phyloP scores from a whole-genome alignment of 2,888 invertebrate species.

The Chrysolina americana region DNA sequence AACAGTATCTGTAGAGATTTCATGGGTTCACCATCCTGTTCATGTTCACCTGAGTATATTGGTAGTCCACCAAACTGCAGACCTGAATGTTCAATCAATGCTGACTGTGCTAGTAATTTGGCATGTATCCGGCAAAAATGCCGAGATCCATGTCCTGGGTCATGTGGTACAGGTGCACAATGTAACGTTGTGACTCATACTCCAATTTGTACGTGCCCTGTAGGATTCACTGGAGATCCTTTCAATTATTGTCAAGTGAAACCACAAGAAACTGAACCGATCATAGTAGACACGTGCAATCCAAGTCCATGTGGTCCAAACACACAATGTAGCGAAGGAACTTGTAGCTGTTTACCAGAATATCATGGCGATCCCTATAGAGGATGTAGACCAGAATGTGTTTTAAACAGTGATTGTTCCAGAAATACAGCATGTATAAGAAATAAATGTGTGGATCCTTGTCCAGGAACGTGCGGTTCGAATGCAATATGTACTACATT shows the following conservation, averaged over 20 bases:
- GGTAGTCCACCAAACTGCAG: constrained; percentile 85
- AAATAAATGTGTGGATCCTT: constrained; percentile 83
- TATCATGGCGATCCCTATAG: constrained; percentile 83
- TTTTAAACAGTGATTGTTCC: constrained; percentile 82
- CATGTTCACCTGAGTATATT: constrained; percentile 79
- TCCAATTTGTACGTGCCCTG: constrained; percentile 82
- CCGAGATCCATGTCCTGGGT: constrained; percentile 83
- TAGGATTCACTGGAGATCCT: constrained; percentile 83
- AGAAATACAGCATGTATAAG: constrained; percentile 79
- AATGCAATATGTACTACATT: constrained; percentile 72
- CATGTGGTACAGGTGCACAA: constrained; percentile 81
- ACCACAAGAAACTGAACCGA: constrained; percentile 69
- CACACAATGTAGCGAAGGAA: constrained; percentile 75
- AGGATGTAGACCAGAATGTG: constrained; percentile 86
- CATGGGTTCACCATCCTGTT: constrained; percentile 79
- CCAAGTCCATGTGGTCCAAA: constrained; percentile 82
- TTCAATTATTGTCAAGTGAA: constrained; percentile 78
- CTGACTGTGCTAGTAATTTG: constrained; percentile 80
- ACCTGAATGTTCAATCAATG: constrained; percentile 83
- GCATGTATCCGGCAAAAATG: constrained; percentile 84
- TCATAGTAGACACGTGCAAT: constrained; percentile 76
- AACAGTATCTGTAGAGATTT: constrained; percentile 81
- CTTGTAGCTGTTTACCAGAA: constrained; percentile 80
- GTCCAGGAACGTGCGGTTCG: constrained; percentile 79
- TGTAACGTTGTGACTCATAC: constrained; percentile 83